These are phyloP conservation scores for Luffia ferchaultella DNA, from an alignment of 2,888 invertebrate species.

Conservation along the genomic window DNA sequence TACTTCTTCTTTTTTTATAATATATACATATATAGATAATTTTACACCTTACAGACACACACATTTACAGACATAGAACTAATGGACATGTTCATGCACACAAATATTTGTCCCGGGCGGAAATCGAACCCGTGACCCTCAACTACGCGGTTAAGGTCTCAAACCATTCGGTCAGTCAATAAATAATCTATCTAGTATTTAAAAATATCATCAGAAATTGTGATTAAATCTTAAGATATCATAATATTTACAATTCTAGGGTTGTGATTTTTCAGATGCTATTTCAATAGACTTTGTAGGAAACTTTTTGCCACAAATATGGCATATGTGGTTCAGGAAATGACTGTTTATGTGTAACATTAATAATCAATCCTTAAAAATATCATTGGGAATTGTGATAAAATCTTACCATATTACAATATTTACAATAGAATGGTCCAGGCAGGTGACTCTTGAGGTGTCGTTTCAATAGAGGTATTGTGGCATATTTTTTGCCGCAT, in stretches of 20 bases:
- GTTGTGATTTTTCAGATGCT: constrained; percentile 21
- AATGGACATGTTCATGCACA: too few relatives aligned
- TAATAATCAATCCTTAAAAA: too few relatives aligned
- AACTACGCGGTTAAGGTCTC: too few relatives aligned
- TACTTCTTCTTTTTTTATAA: too few relatives aligned
- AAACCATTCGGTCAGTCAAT: too few relatives aligned
- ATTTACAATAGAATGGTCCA: constrained; percentile 38
- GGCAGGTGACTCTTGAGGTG: constrained; percentile 20
- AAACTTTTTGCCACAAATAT: constrained; percentile 23
- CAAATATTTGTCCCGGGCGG: too few relatives aligned
- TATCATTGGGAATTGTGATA: not conserved
- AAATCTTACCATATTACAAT: constrained; percentile 30
- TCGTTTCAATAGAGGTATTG: constrained; percentile 15
- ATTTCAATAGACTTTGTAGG: constrained; percentile 16
- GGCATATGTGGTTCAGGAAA: constrained; percentile 23
- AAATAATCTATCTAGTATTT: too few relatives aligned
- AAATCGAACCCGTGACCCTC: too few relatives aligned
- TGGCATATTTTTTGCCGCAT: constrained; percentile 23
- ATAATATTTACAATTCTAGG: constrained; percentile 44
- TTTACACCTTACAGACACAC: too few relatives aligned
- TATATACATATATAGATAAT: too few relatives aligned
- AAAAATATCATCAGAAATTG: not conserved
- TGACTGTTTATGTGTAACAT: too few relatives aligned
- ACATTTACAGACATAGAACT: too few relatives aligned
- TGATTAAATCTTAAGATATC: constrained; percentile 21